Evolutionary conservation across 2,797 vertebrate species (phyloP), one percentile per base, ranked within the genome.

Genomic region (Leontocebus nigricollis): DNA sequence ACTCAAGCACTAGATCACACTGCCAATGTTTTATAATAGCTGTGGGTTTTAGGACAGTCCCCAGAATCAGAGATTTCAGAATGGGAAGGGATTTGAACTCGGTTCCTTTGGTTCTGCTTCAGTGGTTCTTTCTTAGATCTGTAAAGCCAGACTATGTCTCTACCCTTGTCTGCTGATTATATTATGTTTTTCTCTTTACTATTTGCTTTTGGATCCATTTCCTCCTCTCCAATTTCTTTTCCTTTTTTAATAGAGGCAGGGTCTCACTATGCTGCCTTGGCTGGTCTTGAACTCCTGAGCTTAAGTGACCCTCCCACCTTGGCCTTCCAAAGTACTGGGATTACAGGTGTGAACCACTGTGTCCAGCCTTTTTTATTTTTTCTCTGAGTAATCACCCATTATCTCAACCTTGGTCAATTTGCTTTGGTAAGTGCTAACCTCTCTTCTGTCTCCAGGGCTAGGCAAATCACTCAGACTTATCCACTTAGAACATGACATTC

Each of bases 121-220:
- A 2, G 52, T 75, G 39, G 9, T 90, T 93, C 13, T 80, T 82
- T 72, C 52, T 50, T 82, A 83, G 94, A 90, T 72, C 17, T 30
- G 81, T 75, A 88, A 88, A 81, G 11, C 27, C 44, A 76, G 55
- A 94, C 27, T 83, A 55, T 89, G 24, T 52, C 48, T 61, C 46
- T 72, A 75, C 22, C 13, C 7, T 33, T 67, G 27, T 72, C 30
- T 5, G 93, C 52, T 30, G 11, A 50, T 50, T 1, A 22, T 67
- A 30, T 26, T 22, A 8, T 75, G 61, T 11, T 85, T 90, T 79
- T 30, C n/a, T 46, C 52, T 88, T 30, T 75, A 84, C 46, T 50
- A 36, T 72, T 92, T 91, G n/a, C 57, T 90, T 92, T 81, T 89
- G 36, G 88, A 80, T 91, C 15, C 15, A 52, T 82, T 79, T 76